These are phyloP conservation scores for Sycophila texana DNA, from an alignment of 2,888 invertebrate species.

Conservation along the genomic window DNA sequence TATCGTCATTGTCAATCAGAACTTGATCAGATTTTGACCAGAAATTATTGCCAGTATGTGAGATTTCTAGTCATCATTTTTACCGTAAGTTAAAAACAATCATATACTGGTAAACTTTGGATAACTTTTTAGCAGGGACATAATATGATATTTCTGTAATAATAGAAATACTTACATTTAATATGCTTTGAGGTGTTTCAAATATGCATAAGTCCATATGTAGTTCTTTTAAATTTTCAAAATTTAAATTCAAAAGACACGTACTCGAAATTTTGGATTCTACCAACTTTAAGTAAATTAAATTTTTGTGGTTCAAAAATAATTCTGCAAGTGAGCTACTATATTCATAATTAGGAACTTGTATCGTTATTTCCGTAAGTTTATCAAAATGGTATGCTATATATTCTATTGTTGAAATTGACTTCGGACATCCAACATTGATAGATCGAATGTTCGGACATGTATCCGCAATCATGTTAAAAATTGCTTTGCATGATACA, in stretches of 20 bases:
- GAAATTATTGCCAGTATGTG: too few relatives aligned
- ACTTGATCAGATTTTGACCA: too few relatives aligned
- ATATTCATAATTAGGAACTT: background rate
- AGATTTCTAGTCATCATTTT: too few relatives aligned
- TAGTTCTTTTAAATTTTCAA: background rate
- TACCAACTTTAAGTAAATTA: background rate
- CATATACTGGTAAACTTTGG: too few relatives aligned
- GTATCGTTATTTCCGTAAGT: background rate
- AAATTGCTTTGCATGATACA: background rate
- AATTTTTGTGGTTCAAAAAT: background rate
- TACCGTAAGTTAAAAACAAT: too few relatives aligned
- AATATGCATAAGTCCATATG: background rate
- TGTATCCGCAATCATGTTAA: background rate
- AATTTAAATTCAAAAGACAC: background rate
- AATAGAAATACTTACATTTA: background rate
- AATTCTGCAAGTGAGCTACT: background rate
- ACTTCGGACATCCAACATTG: background rate
- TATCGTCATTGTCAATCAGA: too few relatives aligned
- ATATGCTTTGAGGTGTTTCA: background rate
- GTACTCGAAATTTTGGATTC: background rate
- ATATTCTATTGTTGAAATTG: background rate
- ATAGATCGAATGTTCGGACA: constrained; percentile 9
- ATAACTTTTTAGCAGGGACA: too few relatives aligned
- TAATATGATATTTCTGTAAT: too few relatives aligned
- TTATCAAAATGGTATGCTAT: background rate